A percentile compares a stretch with the other conserved stretches of the same genome.
phyloP scores from a whole-genome alignment of 2,113 vertebrate species.

The Poecilia latipinna region DNA sequence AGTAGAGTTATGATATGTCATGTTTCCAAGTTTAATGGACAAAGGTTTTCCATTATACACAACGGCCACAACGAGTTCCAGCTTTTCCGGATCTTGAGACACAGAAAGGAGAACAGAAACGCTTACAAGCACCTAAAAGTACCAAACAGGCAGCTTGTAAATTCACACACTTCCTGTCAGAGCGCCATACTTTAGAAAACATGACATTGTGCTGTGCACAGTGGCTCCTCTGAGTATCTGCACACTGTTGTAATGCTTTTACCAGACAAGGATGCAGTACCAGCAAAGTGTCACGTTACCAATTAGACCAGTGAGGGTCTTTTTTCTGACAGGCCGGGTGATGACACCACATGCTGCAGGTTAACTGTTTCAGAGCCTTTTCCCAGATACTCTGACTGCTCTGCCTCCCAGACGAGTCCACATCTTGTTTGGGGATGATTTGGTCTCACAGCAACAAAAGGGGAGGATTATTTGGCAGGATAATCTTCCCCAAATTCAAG shows the following conservation, averaged over 20 bases:
- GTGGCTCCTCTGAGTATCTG: slow-evolving; percentile 19
- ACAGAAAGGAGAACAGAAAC: slow-evolving; percentile 1
- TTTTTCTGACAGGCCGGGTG: slow-evolving; percentile 48
- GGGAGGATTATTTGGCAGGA: background rate
- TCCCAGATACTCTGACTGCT: slow-evolving; percentile 68
- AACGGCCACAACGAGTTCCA: background rate
- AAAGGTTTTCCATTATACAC: background rate
- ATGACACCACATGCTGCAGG: slow-evolving; percentile 65
- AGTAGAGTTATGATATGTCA: background rate
- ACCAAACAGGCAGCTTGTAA: slow-evolving; percentile 3
- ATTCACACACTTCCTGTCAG: slow-evolving; percentile 20
- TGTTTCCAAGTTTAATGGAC: slow-evolving; percentile 1
- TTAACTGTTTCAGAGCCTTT: slow-evolving; percentile 67
- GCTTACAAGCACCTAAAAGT: background rate
- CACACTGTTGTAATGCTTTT: slow-evolving; percentile 55
- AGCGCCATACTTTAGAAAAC: slow-evolving; percentile 8
- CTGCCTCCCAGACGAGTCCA: slow-evolving; percentile 56
- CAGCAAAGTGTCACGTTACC: slow-evolving; percentile 65
- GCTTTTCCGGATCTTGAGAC: slow-evolving; percentile 10
- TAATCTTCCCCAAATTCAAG: slow-evolving; percentile 14
- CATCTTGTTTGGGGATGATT: slow-evolving; percentile 44
- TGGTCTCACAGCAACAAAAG: slow-evolving; percentile 10
- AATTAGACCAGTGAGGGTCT: slow-evolving; percentile 64
- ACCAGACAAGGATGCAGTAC: slow-evolving; percentile 55
- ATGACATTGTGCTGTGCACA: slow-evolving; percentile 15